These are phyloP conservation scores for Triops cancriformis DNA, from an alignment of 1,140 invertebrate species.

Conservation along the genomic window DNA sequence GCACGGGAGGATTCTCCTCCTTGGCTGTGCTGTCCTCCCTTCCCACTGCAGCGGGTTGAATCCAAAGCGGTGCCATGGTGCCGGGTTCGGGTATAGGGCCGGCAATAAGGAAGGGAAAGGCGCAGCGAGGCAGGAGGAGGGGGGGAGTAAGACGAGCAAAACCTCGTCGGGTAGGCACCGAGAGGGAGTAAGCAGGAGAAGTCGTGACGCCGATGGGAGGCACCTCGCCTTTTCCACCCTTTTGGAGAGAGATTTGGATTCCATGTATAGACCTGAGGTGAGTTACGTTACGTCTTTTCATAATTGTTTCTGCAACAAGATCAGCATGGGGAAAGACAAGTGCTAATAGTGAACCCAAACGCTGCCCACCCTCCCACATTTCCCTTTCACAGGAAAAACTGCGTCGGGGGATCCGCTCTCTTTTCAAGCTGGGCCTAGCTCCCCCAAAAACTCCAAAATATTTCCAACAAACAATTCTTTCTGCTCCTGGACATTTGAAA, in stretches of 20 bases:
- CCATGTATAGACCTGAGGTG: conserved; percentile 12
- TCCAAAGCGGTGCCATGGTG: not conserved
- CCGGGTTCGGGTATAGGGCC: not conserved
- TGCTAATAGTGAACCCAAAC: conserved; percentile 5
- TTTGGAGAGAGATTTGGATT: conserved; percentile 12
- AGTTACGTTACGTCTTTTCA: conserved; percentile 14
- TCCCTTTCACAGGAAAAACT: not conserved
- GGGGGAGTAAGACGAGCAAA: not conserved
- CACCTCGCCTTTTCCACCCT: conserved; percentile 12
- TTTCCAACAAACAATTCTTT: no score
- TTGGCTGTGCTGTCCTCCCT: not conserved
- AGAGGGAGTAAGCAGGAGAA: conserved; percentile 12
- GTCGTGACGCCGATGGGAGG: conserved; percentile 11
- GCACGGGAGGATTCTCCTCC: not conserved
- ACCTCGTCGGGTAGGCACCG: conserved; percentile 7
- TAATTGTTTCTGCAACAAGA: conserved; percentile 14
- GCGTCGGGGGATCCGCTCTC: not conserved
- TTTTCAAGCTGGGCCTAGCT: not conserved
- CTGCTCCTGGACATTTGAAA: no score
- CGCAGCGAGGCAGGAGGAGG: not conserved
- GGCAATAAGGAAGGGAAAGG: not conserved
- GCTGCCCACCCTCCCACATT: not conserved
- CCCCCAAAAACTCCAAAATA: not conserved
- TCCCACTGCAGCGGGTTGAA: not conserved
- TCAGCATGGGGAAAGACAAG: conserved; percentile 5